Base-by-base conservation (phyloP, 2,888 invertebrate species). In the Molanna angustata region DNA sequence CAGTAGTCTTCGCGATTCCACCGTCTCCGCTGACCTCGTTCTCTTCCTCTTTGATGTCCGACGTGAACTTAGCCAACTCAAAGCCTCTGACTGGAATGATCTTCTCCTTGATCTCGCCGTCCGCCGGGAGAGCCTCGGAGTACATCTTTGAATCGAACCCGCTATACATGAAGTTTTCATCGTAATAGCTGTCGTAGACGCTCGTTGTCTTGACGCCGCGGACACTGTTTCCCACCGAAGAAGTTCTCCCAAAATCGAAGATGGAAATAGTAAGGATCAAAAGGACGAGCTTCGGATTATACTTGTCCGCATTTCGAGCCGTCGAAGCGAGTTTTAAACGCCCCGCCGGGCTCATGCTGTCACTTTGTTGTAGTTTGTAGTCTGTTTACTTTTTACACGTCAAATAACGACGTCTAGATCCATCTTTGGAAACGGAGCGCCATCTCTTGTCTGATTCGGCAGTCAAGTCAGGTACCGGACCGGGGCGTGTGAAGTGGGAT, bases 261-360 rank as follows among this genome's bases (percentile, higher is more conserved):
- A 45, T 16, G 9, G 32, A 13, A 9, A 31, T 32, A 19, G 31
- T 21, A 9, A 41, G 2, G 16, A 41, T 20, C 13, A 2, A 37
- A 14, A 37, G 17, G 3, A 32, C 9, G 19, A 35, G 18, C 4
- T 20, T 19, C 13, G 19, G 9, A 35, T 22, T 32, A n/a, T 13
- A 20, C 14, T 16, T 22, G 21, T 27, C 27, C 27, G 16, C 20
- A 31, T 40, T 48, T 53, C 56, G 52, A 56, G 19, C 16, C 44
- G 54, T 54, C 52, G 51, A 47, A 50, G 55, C 58, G 58, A 32
- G 54, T 37, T 56, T 48, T 48, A 43, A 48, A 52, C 52, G 58
- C 58, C 58, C 58, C 51, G 35, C 17, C 44, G 58, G 58, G 58
- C 58, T 56, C 58, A 58, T 58, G 43, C 58, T 58, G 56, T 52